A percentile compares a stretch with the other conserved stretches of the same genome.
phyloP scores from a whole-genome alignment of 2,888 invertebrate species.

The Dendrolimus houi region DNA sequence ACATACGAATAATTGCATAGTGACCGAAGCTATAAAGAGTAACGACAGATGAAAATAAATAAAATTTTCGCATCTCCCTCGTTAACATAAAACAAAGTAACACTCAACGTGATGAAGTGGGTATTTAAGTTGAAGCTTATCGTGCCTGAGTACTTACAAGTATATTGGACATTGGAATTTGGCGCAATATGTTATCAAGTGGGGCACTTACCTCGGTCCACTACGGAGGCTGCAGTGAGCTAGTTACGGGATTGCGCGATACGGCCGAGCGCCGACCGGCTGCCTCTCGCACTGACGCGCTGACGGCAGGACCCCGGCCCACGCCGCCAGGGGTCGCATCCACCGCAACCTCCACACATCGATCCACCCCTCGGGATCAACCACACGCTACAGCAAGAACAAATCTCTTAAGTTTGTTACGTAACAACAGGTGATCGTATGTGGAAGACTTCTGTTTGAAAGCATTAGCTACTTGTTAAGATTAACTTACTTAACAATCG shows the following conservation, averaged over 20 bases:
- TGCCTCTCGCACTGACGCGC: constrained; percentile 41
- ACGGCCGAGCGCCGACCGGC: constrained; percentile 39
- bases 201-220: constrained; percentile 4
- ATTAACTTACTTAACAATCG: too few relatives aligned
- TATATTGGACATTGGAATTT: neutral
- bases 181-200: constrained; percentile 1
- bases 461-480: too few relatives aligned
- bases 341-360: constrained; percentile 39
- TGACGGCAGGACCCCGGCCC: constrained; percentile 10
- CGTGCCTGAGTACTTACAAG: too few relatives aligned
- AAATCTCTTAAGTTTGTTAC: constrained; percentile 8
- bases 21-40: too few relatives aligned
- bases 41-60: too few relatives aligned
- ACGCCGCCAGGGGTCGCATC: constrained; percentile 38
- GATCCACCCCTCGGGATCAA: constrained; percentile 46
- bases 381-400: constrained; percentile 9
- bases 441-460: too few relatives aligned
- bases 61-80: too few relatives aligned
- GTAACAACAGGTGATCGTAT: constrained; percentile 2
- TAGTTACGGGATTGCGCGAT: constrained; percentile 20
- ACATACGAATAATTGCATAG: too few relatives aligned
- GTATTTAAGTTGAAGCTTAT: too few relatives aligned
- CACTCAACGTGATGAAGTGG: too few relatives aligned
- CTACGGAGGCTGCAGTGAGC: constrained; percentile 15
- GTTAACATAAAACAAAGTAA: too few relatives aligned